phyloP scores from a whole-genome alignment of 2,888 invertebrate genomes.

The Parnassius mnemosyne region DNA sequence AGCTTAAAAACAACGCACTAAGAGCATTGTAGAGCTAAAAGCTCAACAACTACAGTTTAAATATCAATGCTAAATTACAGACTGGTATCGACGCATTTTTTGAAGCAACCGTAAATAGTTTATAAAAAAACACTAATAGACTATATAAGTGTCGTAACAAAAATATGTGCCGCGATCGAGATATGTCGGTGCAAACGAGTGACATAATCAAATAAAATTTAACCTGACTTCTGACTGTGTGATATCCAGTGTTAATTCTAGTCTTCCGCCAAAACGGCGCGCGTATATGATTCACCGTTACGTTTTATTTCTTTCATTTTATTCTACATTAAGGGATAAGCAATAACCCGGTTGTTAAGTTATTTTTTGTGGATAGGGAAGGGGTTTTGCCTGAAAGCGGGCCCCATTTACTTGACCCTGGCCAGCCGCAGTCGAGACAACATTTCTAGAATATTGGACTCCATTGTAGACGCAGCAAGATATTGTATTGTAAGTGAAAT shows the following conservation, averaged over 20 bases:
- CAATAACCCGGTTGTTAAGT: conserved; percentile 61
- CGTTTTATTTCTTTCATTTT: conserved; percentile 77
- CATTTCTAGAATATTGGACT: conserved; percentile 77
- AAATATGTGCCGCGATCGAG: conserved; percentile 87
- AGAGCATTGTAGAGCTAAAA: conserved; percentile 50
- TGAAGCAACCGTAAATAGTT: conserved; percentile 92
- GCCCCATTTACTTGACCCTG: conserved; percentile 62
- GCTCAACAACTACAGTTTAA: conserved; percentile 59
- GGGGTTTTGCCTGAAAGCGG: conserved; percentile 58
- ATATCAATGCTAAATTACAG: conserved; percentile 93
- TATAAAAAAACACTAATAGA: conserved; percentile 37
- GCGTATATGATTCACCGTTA: conserved; percentile 60
- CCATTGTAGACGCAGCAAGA: conserved; percentile 77
- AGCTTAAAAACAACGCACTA: conserved; percentile 29
- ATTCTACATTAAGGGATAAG: conserved; percentile 77
- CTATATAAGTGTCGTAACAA: conserved; percentile 64
- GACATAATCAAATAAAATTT: conserved; percentile 71
- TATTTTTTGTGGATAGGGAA: conserved; percentile 55
- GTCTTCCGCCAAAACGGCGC: conserved; percentile 72
- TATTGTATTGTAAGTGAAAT: conserved; percentile 76
- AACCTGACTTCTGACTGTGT: conserved; percentile 21
- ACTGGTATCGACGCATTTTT: conserved; percentile 94
- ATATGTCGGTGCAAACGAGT: conserved; percentile 79
- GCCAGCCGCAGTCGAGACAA: conserved; percentile 72
- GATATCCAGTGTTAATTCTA: conserved; percentile 44